Conservation (phyloP, 2,888 invertebrate species). For the Trachelus tabidus region DNA sequence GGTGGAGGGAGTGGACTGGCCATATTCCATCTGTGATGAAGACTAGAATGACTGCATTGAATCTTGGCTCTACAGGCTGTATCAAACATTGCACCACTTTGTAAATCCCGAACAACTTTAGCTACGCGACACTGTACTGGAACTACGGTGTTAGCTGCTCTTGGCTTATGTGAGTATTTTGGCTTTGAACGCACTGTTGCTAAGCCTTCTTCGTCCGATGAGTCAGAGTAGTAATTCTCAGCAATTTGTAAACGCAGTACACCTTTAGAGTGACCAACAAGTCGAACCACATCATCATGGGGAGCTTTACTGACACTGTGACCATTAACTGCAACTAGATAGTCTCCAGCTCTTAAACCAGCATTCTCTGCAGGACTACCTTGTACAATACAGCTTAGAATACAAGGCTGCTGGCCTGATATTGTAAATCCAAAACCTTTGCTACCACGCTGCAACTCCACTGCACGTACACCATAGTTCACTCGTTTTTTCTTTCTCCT, state of each 20-base stretch:
- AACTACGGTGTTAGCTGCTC: constrained; percentile 42
- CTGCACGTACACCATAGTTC: constrained; percentile 81
- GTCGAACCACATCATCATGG: constrained; percentile 92
- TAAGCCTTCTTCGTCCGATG: constrained; percentile 81
- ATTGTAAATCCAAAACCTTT: constrained; percentile 98
- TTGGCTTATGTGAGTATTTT: constrained; percentile 71
- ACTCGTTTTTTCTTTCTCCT: constrained; percentile 78
- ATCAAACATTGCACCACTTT: constrained; percentile 68
- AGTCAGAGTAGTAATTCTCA: constrained; percentile 86
- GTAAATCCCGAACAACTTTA: constrained; percentile 68
- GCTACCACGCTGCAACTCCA: constrained; percentile 86
- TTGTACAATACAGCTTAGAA: constrained; percentile 90
- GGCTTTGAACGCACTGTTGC: constrained; percentile 72
- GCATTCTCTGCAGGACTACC: constrained; percentile 92
- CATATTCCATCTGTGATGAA: constrained; percentile 63
- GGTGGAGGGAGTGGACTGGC: constrained; percentile 63
- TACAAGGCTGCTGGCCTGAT: constrained; percentile 95
- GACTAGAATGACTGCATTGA: constrained; percentile 48
- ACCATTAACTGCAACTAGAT: constrained; percentile 91
- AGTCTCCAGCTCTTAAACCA: constrained; percentile 92
- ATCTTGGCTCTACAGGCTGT: constrained; percentile 49
- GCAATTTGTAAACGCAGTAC: constrained; percentile 88
- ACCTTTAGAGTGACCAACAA: constrained; percentile 89
- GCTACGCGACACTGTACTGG: constrained; percentile 65
- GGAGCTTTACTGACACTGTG: constrained; percentile 90